Evolutionary conservation across 2,888 invertebrate species (phyloP).

Genomic region (Patella ulyssiponensis): DNA sequence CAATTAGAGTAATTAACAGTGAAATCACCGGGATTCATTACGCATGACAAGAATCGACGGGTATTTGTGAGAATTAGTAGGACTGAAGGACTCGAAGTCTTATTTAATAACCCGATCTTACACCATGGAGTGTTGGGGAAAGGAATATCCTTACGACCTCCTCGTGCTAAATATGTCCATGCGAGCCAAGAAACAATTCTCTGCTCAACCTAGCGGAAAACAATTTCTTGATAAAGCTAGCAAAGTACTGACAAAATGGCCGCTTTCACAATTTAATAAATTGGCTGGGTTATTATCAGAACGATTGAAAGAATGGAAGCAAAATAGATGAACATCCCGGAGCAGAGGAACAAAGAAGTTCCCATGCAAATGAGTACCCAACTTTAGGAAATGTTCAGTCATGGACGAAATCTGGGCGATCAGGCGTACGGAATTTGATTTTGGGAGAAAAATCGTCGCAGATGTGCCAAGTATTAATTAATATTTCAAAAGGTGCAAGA

Average conservation of each 20-base stretch:
- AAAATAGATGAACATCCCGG: slow-evolving; percentile 25
- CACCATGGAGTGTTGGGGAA: background rate
- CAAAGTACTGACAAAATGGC: slow-evolving; percentile 25
- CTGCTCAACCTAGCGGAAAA: slow-evolving; percentile 25
- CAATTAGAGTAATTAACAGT: slow-evolving; percentile 1
- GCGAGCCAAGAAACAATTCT: slow-evolving; percentile 15
- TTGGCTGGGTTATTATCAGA: slow-evolving; percentile 29
- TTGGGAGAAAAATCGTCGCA: slow-evolving; percentile 45
- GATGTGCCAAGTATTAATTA: slow-evolving; percentile 54
- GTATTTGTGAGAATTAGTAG: background rate
- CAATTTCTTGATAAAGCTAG: slow-evolving; percentile 25
- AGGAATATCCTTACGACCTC: background rate
- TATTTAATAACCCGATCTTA: background rate
- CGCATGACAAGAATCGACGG: background rate
- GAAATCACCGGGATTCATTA: background rate
- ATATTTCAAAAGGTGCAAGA: slow-evolving; percentile 40
- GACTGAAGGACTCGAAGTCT: background rate
- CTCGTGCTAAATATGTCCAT: slow-evolving; percentile 9
- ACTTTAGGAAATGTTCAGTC: slow-evolving; percentile 20
- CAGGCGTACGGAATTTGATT: slow-evolving; percentile 48
- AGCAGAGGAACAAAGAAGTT: slow-evolving; percentile 25
- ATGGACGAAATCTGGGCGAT: slow-evolving; percentile 35
- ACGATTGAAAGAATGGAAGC: slow-evolving; percentile 20
- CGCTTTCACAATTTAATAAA: slow-evolving; percentile 32
- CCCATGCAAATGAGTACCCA: slow-evolving; percentile 29